These are phyloP conservation scores for Hermaeophaga mercurialis DNA, from an alignment of 2,888 invertebrate species.

Conservation along the genomic window DNA sequence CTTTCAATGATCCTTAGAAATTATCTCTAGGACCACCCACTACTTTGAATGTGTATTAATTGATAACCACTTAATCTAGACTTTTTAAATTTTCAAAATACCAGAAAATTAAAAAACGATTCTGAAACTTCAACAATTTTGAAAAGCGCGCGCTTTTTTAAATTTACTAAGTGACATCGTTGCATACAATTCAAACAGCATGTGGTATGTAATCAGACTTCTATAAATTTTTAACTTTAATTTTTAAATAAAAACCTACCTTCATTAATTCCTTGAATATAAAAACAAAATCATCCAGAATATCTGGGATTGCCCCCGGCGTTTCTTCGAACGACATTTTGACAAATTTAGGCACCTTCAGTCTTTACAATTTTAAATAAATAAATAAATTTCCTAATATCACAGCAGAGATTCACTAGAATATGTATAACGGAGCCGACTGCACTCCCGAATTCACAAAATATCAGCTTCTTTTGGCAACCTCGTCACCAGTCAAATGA, in stretches of 20 bases:
- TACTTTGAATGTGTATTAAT: too few relatives aligned
- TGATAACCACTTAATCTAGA: too few relatives aligned
- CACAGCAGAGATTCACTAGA: constrained; percentile 26
- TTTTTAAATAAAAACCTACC: constrained; percentile 36
- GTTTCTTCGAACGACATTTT: constrained; percentile 73
- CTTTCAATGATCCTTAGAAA: too few relatives aligned
- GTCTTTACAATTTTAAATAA: constrained; percentile 2
- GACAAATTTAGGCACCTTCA: constrained; percentile 43
- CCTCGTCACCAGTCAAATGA: background rate
- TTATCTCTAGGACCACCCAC: too few relatives aligned
- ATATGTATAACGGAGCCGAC: background rate
- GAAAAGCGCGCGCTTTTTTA: too few relatives aligned
- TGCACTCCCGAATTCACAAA: background rate
- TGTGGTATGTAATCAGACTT: too few relatives aligned
- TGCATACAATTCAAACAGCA: too few relatives aligned
- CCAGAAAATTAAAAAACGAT: too few relatives aligned
- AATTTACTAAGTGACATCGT: too few relatives aligned
- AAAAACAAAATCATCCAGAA: constrained; percentile 69
- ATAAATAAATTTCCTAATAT: constrained; percentile 12
- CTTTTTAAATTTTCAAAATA: too few relatives aligned
- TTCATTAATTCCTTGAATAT: constrained; percentile 34
- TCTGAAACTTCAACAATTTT: too few relatives aligned
- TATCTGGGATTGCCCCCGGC: constrained; percentile 67
- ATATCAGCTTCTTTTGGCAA: background rate
- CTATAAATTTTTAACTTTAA: too few relatives aligned